Evolutionary conservation across 1,140 invertebrate genomes (phyloP).

Genomic region (Bombus superbus): DNA sequence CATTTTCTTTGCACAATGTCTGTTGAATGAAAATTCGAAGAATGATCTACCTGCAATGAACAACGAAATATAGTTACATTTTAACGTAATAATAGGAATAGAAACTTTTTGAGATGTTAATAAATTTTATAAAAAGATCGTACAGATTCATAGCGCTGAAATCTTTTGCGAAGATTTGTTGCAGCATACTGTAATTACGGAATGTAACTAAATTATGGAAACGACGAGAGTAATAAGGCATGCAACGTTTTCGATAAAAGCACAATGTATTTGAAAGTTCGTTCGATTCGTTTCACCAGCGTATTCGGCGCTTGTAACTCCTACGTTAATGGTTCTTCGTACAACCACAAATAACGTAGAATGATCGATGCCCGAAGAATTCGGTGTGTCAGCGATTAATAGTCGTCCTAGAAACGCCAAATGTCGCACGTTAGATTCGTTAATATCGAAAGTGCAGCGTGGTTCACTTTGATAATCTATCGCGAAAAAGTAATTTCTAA

Average conservation of each 20-base stretch:
- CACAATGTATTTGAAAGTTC: no score
- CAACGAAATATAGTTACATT: not conserved
- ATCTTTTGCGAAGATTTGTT: not conserved
- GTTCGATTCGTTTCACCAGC: not conserved
- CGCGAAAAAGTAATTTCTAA: not conserved
- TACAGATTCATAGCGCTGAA: not conserved
- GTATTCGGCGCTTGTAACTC: not conserved
- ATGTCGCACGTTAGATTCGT: not conserved
- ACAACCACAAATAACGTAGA: not conserved
- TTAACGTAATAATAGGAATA: not conserved
- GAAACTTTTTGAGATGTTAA: not conserved
- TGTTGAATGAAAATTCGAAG: not conserved
- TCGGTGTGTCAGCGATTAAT: not conserved
- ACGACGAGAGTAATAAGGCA: no score
- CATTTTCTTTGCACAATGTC: conserved; percentile 60
- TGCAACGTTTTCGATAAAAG: no score
- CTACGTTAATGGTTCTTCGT: not conserved
- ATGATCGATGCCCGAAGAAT: not conserved
- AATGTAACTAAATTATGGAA: not conserved
- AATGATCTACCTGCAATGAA: not conserved
- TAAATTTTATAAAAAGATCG: not conserved
- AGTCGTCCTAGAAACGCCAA: not conserved
- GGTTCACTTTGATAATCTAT: not conserved
- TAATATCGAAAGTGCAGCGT: not conserved
- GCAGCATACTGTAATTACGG: not conserved